Percentiles rank a stretch among this genome's conserved stretches.
Evolutionary conservation across 2,888 invertebrate genomes (phyloP).

Genomic region (Oxyteleia sp.): DNA sequence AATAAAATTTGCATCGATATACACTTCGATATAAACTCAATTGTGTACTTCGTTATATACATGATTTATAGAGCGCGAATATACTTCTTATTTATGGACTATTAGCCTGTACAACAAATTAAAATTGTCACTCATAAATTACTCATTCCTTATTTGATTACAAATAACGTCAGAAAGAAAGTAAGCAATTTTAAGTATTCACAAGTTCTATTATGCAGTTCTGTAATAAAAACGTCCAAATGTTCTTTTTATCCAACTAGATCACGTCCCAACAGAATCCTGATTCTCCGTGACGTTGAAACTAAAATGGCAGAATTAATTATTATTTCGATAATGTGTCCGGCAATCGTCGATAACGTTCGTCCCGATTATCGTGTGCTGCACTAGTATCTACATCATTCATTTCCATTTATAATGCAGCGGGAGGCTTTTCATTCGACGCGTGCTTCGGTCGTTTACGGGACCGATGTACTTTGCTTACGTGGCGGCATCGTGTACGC

Average conservation of each 20-base stretch:
- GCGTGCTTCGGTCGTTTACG: slow-evolving; percentile 60
- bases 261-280: slow-evolving; percentile 3
- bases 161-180: too few relatives aligned
- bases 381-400: slow-evolving; percentile 78
- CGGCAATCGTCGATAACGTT: slow-evolving; percentile 44
- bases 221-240: slow-evolving; percentile 7
- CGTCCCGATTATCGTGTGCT: slow-evolving; percentile 31
- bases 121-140: too few relatives aligned
- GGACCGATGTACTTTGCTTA: slow-evolving; percentile 43
- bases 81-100: too few relatives aligned
- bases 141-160: too few relatives aligned
- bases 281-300: slow-evolving; percentile 1
- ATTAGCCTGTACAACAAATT: too few relatives aligned
- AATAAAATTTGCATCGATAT: too few relatives aligned
- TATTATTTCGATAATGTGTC: slow-evolving; percentile 49
- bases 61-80: too few relatives aligned
- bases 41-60: too few relatives aligned
- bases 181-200: too few relatives aligned
- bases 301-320: slow-evolving; percentile 46
- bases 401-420: slow-evolving; percentile 83
- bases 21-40: too few relatives aligned
- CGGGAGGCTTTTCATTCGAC: slow-evolving; percentile 80
- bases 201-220: too few relatives aligned
- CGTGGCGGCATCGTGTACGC: slow-evolving; percentile 55
- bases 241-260: slow-evolving; percentile 11